Percentiles rank a stretch among this genome's conserved stretches.
Conservation (phyloP, 1,140 invertebrate species). For the Oncopodura yosiiana region DNA sequence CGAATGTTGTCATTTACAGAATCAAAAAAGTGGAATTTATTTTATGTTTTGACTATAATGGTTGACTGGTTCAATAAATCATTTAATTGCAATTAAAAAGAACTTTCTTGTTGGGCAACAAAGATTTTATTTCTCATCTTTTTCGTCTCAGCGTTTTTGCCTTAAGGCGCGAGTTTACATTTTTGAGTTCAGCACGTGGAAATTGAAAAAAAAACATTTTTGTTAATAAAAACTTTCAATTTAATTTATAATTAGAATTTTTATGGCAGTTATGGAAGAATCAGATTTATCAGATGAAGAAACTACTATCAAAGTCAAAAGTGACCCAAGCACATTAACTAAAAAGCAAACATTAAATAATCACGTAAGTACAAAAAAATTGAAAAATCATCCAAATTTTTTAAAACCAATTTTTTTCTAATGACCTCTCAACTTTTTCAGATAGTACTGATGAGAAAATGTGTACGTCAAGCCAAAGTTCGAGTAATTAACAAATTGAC, state of each 20-base stretch:
- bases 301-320: too few relatives aligned
- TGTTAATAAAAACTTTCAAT: too few relatives aligned
- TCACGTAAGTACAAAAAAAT: conserved; percentile 29
- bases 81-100: not conserved
- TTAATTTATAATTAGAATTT: too few relatives aligned
- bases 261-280: too few relatives aligned
- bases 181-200: too few relatives aligned
- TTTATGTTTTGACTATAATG: not conserved
- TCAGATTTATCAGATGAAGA: conserved; percentile 18
- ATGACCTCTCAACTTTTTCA: not conserved
- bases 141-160: too few relatives aligned
- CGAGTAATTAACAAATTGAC: conserved; percentile 31
- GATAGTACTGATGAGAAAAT: conserved; percentile 30
- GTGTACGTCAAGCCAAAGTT: conserved; percentile 16
- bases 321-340: conserved; percentile 15
- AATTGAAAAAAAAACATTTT: too few relatives aligned
- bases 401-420: not conserved
- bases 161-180: too few relatives aligned
- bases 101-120: too few relatives aligned
- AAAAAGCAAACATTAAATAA: conserved; percentile 33
- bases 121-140: too few relatives aligned
- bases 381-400: not conserved
- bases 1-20: not conserved
- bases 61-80: not conserved
- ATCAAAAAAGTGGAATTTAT: not conserved